A percentile compares a stretch with the other conserved stretches of the same genome.
These are phyloP conservation scores for Anorthoa munda DNA, from an alignment of 2,888 invertebrate species.

Conservation along the genomic window DNA sequence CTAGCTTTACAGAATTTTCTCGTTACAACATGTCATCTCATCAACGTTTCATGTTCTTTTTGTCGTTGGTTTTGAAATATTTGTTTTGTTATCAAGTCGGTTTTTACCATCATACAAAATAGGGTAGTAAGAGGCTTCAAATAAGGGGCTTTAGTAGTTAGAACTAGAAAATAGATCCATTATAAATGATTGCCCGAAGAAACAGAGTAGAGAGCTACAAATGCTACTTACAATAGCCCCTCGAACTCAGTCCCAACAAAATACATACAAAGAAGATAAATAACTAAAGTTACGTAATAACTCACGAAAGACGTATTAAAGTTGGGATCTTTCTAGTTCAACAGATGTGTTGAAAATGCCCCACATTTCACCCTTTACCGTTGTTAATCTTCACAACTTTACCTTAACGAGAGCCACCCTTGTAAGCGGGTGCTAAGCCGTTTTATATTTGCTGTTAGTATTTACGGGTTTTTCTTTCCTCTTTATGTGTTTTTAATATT, in stretches of 20 bases:
- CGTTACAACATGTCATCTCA: too few species aligned
- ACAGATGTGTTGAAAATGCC: conserved; percentile 40
- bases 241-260: background rate
- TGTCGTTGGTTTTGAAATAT: too few species aligned
- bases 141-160: too few species aligned
- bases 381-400: conserved; percentile 56
- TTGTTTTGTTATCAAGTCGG: too few species aligned
- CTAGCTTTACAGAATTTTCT: background rate
- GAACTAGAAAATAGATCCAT: too few species aligned
- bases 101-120: too few species aligned
- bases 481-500: conserved; percentile 44
- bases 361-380: conserved; percentile 38
- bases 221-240: background rate
- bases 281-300: conserved; percentile 50
- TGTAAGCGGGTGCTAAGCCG: conserved; percentile 21
- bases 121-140: too few species aligned
- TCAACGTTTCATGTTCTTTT: too few species aligned
- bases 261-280: conserved; percentile 27
- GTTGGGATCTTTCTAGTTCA: conserved; percentile 46
- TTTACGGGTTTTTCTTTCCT: conserved; percentile 9
- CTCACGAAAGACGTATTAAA: conserved; percentile 45
- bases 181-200: background rate
- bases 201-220: background rate
- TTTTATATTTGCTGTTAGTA: conserved; percentile 36
- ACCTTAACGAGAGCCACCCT: conserved; percentile 17